Conservation (phyloP, 2,113 vertebrate genomes). For the Crotalus helleri region DNA sequence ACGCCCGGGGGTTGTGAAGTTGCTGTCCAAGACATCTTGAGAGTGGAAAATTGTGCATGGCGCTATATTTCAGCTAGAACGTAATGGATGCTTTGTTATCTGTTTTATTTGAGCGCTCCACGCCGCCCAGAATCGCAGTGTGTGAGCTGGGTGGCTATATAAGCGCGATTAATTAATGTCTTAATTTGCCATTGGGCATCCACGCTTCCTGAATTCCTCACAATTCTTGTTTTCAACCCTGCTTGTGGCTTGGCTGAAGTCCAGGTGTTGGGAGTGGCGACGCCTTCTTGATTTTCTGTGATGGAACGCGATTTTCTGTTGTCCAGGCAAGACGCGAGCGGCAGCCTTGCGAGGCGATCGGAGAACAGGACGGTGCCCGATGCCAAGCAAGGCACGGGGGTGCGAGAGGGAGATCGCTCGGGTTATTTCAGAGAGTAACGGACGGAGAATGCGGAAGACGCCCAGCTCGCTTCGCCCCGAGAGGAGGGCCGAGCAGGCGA, state of each 20-base stretch:
- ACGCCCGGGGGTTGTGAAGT: background rate
- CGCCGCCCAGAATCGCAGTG: background rate
- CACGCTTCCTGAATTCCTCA: background rate
- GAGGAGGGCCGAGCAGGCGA: background rate
- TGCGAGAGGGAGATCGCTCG: background rate
- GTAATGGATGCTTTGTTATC: no score
- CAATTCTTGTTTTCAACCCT: background rate
- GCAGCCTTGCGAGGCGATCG: background rate
- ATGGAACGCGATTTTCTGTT: background rate
- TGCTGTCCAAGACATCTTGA: background rate
- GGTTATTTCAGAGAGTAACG: background rate
- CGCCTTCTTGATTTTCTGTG: fast-evolving
- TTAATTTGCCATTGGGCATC: background rate
- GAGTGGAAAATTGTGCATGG: background rate
- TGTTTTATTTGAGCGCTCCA: background rate
- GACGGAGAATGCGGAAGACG: background rate
- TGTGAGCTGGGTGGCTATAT: background rate
- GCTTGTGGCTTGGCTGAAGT: background rate
- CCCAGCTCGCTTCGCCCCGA: background rate
- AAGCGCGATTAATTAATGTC: background rate
- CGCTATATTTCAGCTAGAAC: background rate
- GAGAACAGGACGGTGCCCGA: background rate
- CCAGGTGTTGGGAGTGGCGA: background rate
- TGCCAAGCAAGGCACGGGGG: background rate
- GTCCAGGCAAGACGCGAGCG: background rate